Evolutionary conservation across 2,888 invertebrate species (phyloP).

Genomic region (Galerucella nymphaeae): DNA sequence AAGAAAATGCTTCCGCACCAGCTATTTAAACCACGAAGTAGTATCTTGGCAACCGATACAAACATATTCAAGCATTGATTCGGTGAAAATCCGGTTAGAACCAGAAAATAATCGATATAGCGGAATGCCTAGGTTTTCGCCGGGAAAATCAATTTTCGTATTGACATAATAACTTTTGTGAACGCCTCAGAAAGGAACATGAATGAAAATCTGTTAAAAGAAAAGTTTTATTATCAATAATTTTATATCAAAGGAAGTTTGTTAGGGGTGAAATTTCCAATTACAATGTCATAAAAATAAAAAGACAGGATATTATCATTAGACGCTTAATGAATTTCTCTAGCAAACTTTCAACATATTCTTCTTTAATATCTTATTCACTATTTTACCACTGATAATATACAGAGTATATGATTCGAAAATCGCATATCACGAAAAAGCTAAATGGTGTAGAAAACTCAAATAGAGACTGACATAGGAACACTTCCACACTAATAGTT

Average conservation of each 20-base stretch:
- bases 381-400: not conserved
- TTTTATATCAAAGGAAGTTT: not conserved
- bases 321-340: not conserved
- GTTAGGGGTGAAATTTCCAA: not conserved
- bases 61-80: slow-evolving; percentile 63
- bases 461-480: too few relatives aligned
- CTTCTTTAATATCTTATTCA: not conserved
- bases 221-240: slow-evolving; percentile 22
- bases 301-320: not conserved
- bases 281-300: not conserved
- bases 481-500: too few relatives aligned
- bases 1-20: slow-evolving; percentile 57
- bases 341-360: not conserved
- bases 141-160: slow-evolving; percentile 58
- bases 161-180: slow-evolving; percentile 47
- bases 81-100: slow-evolving; percentile 58
- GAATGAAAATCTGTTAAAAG: slow-evolving; percentile 41
- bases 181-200: slow-evolving; percentile 32
- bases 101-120: slow-evolving; percentile 61
- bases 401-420: not conserved
- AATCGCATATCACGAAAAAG: too few relatives aligned
- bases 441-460: too few relatives aligned
- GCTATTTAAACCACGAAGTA: slow-evolving; percentile 56
- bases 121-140: slow-evolving; percentile 56
- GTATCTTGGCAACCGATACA: slow-evolving; percentile 61